Evolutionary conservation across 1,140 invertebrate species (phyloP), one percentile per base, ranked within the genome.

Genomic region (Littorina saxatilis): DNA sequence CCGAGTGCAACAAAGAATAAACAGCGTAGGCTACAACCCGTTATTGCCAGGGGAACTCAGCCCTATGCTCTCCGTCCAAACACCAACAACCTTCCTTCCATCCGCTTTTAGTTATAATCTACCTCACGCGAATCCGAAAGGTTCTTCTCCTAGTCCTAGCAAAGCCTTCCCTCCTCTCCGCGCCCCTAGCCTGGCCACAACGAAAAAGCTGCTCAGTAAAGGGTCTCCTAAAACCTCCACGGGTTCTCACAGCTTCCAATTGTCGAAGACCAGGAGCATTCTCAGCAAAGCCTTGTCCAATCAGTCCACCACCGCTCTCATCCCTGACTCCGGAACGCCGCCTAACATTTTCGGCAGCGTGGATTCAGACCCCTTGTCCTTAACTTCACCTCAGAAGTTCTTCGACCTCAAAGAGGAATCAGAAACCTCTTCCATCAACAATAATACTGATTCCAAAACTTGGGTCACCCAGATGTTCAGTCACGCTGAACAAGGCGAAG

Each of bases 21-120:
- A 72, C 35, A n/a, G 23, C 37, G 20, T 20, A 20, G 68, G 40
- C n/a, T 72, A 23, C 68, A 72, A 72, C n/a, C 68, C 68, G 20
- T 17, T 72, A 9, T 72, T 72, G 0, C 37, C 35, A 7, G 68
- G 35, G 7, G 68, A 72, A 43, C 39, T 37, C 35, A 13, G 20
- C 68, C 23, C 37, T 27, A n/a, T 7, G 3, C 17, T n/a, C 20
- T 4, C 17, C 37, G 40, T 27, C 68, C 63, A 68, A 20, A 4
- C 9, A 27, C 63, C 63, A 11, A 5, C 35, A 11, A 20, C 68
- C 20, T 72, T 72, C 68, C n/a, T 72, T 20, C 68, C 68, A 15
- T 23, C 61, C 9, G 27, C 1, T 32, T 32, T 63, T 29, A 63
- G 61, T 32, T 29, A 7, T 29, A n/a, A 63, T n/a, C 61, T 63